phyloP scores from a whole-genome alignment of 2,113 vertebrate genomes.

The Baryphthengus martii region DNA sequence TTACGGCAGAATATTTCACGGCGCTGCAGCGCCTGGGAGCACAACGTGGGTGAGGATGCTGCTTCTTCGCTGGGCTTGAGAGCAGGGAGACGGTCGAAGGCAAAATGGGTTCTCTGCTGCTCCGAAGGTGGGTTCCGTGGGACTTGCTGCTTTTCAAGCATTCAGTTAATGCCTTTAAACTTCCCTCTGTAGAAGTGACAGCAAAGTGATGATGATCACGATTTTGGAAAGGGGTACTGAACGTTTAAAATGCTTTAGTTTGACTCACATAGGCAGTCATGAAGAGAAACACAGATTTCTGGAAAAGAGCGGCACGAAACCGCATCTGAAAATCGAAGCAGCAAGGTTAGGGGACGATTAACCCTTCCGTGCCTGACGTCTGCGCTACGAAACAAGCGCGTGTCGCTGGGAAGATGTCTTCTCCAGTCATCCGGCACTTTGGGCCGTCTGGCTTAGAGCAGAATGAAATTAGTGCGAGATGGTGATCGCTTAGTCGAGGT shows the following conservation, averaged over 20 bases:
- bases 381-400: background rate
- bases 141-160: background rate
- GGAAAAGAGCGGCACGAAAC: background rate
- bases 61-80: background rate
- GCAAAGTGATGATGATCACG: rapidly evolving
- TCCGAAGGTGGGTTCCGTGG: no score
- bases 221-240: background rate
- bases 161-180: background rate
- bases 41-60: constrained; percentile 5
- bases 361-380: rapidly evolving
- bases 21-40: background rate
- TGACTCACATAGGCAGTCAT: background rate
- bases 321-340: background rate
- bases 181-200: background rate
- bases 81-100: background rate
- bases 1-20: background rate
- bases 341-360: no score
- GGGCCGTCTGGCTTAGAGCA: background rate
- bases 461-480: background rate
- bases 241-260: background rate
- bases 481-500: no score
- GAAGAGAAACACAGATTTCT: background rate
- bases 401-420: background rate
- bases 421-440: background rate
- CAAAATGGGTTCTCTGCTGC: constrained; percentile 13